Base-by-base conservation (phyloP, 2,113 vertebrate species). In the Dascyllus trimaculatus region DNA sequence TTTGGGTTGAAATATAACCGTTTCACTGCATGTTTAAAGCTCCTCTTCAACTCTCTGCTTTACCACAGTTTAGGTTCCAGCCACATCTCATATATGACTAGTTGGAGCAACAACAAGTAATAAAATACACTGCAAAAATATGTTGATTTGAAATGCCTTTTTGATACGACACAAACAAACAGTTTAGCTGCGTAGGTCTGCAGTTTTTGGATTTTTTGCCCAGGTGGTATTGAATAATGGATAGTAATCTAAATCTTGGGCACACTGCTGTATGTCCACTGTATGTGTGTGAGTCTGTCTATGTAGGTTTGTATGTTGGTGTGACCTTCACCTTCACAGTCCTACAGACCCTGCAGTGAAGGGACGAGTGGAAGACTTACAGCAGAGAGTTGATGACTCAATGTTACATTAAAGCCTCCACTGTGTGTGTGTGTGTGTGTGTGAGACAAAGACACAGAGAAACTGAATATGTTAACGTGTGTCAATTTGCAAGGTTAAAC, bases 301-400 rank as follows among this genome's bases (percentile, higher is more conserved):
- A 19, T 56, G 29, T 29, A 21, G 22, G 52, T 70, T 71, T 21
- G 35, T 24, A 19, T 76, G 52, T 69, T 58, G 80, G 64, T 72
- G 59, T 91, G 86, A 90, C 85, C 91, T 92, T 93, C 89, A 85
- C 78, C 78, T 9, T 35, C 72, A 71, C 61, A 66, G 53, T 65
- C 54, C 38, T 58, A 84, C 46, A 77, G 48, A 82, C 85, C 67
- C 82, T 88, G 83, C 64, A 72, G 84, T 78, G 75, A 71, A 76
- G 74, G 62, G 40, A 74, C 25, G 25, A 78, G 66, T 52, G 64
- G 25, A 75, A 60, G 48, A 73, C 74, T 82, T 79, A 24, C 59
- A 84, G 75, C 70, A 80, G 58, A 79, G 60, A 49, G 59, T 32
- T 81, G 80, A 92, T 91, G 93, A 94, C 88, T 92, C 84, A 90